A percentile compares a stretch with the other conserved stretches of the same genome.
Evolutionary conservation across 2,797 vertebrate species (phyloP).

Genomic region (Rhyacichthys aspro): DNA sequence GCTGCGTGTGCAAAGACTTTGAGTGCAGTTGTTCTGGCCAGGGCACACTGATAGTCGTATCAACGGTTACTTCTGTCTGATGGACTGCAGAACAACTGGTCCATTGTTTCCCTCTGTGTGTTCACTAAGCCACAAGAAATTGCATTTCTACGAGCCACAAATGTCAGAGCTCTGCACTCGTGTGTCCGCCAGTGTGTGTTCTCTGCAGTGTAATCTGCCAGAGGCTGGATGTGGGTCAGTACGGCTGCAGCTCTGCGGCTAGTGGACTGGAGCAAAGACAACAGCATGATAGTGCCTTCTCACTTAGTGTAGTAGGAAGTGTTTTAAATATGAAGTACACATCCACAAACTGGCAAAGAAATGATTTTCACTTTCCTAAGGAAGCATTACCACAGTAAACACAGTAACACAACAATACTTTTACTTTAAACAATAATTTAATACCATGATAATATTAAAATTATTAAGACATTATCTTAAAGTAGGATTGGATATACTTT

Average conservation of each 20-base stretch:
- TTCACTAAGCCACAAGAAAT: conserved; percentile 59
- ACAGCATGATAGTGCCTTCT: conserved; percentile 38
- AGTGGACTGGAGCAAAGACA: conserved; percentile 16
- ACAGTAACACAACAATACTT: no score
- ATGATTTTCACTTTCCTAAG: no score
- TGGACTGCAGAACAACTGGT: conserved; percentile 59
- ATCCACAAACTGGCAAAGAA: background rate
- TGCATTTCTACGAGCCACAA: conserved; percentile 43
- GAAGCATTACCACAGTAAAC: no score
- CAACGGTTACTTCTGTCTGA: conserved; percentile 65
- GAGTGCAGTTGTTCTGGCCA: conserved; percentile 53
- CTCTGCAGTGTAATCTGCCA: conserved; percentile 60
- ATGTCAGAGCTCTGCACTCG: conserved; percentile 35
- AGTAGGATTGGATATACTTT: no score
- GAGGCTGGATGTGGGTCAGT: conserved; percentile 68
- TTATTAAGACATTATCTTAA: no score
- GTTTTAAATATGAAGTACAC: background rate
- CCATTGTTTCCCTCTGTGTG: conserved; percentile 52
- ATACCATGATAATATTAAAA: no score
- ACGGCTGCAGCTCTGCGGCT: conserved; percentile 36
- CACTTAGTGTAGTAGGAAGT: conserved; percentile 16
- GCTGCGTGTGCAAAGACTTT: conserved; percentile 41
- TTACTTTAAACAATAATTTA: no score
- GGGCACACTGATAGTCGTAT: conserved; percentile 67
- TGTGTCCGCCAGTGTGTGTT: conserved; percentile 20